Evolutionary conservation across 2,113 vertebrate genomes (phyloP), one percentile per base, ranked within the genome.

Genomic region (Carassius carassius): DNA sequence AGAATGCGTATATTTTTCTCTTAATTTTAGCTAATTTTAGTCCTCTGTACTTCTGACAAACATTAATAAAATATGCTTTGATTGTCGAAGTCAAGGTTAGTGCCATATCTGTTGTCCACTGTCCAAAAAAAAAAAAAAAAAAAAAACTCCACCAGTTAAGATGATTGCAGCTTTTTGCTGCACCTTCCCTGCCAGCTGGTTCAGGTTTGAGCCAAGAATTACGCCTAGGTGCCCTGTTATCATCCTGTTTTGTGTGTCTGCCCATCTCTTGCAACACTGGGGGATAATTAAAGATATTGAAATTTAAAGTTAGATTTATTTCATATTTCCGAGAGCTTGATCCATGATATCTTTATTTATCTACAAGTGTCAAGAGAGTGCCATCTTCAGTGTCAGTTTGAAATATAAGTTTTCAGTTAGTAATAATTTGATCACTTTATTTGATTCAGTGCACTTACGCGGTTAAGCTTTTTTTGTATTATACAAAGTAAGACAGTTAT

Each of bases 161-260:
- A 16, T 51, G 65, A 51, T 74, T n/a, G n/a, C n/a, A n/a, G 78
- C 35, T n/a, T 69, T 72, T 84, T 88, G 77, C 74, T 81, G n/a
- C 56, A 21, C 11, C 13, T 49, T 13, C 47, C 47, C 47, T 13
- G 47, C 58, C 21, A n/a, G 10, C 9, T n/a, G 9, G 78, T 5
- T 62, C 72, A 70, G 60, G 74, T 78, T 25, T 32, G 32, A 19
- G 87, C 89, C 89, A 89, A 75, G 70, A 89, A 85, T 84, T 91
- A 85, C 85, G 76, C 75, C 81, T 69, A 83, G 14, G 32, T 77
- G 56, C 81, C 69, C 87, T 23, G 58, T 62, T 23, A 60, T 60
- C 41, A 44, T 70, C 83, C 35, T 10, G 8, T 44, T 44, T 41
- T 41, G 8, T 10, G 8, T 44, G 41, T 44, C 7, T 41, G 41